Evolutionary conservation across 2,113 vertebrate genomes (phyloP), one percentile per base, ranked within the genome.

Genomic region (Martes martes): DNA sequence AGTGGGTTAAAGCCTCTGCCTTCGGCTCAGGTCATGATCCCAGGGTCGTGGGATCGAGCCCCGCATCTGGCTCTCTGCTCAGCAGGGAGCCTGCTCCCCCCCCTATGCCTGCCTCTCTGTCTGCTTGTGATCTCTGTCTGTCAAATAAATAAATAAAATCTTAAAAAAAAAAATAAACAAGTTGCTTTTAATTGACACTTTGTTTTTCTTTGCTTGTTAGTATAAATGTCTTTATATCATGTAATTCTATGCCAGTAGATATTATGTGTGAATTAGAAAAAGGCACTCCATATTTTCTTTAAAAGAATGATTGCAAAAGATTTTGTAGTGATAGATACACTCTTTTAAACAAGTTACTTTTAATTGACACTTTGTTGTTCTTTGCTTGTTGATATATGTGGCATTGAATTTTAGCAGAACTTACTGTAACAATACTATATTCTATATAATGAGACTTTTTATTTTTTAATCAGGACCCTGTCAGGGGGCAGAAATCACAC

Each of bases 341-440:
- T 63, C 11, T 93, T 92, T 92, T 50, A 84, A 86, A 39, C 31
- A 81, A 36, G 61, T 82, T 95, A 6, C 18, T 52, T 69, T 91
- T 91, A 33, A 76, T 7, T n/a, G 50, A 61, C 23, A 57, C 55
- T 85, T 96, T 78, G 23, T 26, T 90, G 42, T 55, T 84, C 24
- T 95, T 84, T 79, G 50, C 61, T 92, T 61, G n/a, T 28, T 79
- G 39, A 3, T 73, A 45, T 89, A 80, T 4, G 28, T 82, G 84
- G 90, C 82, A 55, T 57, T 88, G 24, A 36, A 91, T 88, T 92
- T 91, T 89, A 69, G n/a, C 90, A 69, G 21, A 92, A 89, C 67
- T 95, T 61, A 69, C 11, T 65, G 0, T 59, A 91, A 73, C 50
- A 74, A 4, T n/a, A 57, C 81, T 6, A 2, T 65, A 74, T 63